phyloP scores from a whole-genome alignment of 2,113 vertebrate genomes.

The Haemorhous mexicanus region DNA sequence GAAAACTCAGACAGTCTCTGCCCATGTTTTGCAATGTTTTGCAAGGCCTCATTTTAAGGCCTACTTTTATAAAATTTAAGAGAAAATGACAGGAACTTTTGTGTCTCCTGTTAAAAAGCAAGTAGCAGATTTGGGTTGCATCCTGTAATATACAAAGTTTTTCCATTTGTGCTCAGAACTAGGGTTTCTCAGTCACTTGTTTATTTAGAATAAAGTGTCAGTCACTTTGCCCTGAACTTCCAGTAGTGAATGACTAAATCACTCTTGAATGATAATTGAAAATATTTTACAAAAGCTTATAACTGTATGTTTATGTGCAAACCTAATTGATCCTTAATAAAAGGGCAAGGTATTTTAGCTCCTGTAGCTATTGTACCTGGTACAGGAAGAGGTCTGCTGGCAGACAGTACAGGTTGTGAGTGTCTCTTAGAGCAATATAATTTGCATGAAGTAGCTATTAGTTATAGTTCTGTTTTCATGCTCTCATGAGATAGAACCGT shows the following conservation, averaged over 20 bases:
- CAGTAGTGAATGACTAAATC: neutral
- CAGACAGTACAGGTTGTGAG: neutral
- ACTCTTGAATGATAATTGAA: neutral
- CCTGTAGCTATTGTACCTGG: rapidly evolving
- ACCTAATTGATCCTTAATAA: neutral
- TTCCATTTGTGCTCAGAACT: neutral
- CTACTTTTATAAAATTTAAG: neutral
- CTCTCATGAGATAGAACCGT: neutral
- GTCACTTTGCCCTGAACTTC: neutral
- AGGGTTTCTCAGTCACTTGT: neutral
- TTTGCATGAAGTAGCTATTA: neutral
- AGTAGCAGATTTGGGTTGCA: neutral
- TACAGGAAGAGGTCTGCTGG: neutral
- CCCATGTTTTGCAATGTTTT: neutral
- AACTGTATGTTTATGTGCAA: neutral
- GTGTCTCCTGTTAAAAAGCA: neutral
- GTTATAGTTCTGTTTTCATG: neutral
- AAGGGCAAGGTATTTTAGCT: neutral
- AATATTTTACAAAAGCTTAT: neutral
- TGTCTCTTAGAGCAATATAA: neutral
- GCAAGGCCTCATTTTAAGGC: neutral
- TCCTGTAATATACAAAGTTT: neutral
- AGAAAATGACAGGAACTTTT: neutral
- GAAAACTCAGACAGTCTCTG: neutral
- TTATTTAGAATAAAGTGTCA: neutral